Percentiles rank a stretch among this genome's conserved stretches.
These are phyloP conservation scores for Lepidurus apus DNA, from an alignment of 1,140 invertebrate species.

Conservation along the genomic window DNA sequence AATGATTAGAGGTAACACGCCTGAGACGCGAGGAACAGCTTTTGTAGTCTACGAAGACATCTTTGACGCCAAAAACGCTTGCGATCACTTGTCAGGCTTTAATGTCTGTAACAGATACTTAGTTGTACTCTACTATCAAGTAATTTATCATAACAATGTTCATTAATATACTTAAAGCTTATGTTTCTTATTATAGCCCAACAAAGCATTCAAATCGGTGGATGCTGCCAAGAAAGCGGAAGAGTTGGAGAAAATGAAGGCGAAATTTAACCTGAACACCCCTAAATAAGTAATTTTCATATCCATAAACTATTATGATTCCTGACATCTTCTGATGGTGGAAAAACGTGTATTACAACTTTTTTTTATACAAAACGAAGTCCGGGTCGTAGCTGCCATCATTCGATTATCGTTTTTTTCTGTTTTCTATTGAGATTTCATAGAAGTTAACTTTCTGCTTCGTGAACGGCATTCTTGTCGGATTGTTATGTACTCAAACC, in stretches of 20 bases:
- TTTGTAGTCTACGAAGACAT: slow-evolving; percentile 99
- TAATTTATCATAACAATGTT: slow-evolving; percentile 41
- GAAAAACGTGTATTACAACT: slow-evolving; percentile 8
- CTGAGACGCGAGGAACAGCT: slow-evolving; percentile 95
- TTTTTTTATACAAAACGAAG: neutral
- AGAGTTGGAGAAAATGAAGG: slow-evolving; percentile 93
- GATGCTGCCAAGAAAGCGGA: slow-evolving; percentile 96
- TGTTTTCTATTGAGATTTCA: slow-evolving; percentile 70
- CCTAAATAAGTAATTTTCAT: slow-evolving; percentile 39
- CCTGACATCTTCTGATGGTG: neutral
- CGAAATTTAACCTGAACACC: slow-evolving; percentile 74
- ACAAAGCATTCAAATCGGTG: slow-evolving; percentile 91
- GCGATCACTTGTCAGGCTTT: slow-evolving; percentile 97
- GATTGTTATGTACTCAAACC: slow-evolving; percentile 90
- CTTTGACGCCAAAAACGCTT: slow-evolving; percentile 99
- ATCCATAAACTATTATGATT: neutral
- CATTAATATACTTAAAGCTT: slow-evolving; percentile 7
- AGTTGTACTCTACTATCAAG: slow-evolving; percentile 92
- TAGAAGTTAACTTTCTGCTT: slow-evolving; percentile 73
- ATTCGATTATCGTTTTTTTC: neutral
- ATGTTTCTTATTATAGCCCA: slow-evolving; percentile 55
- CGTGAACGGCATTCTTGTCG: slow-evolving; percentile 71
- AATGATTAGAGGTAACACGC: slow-evolving; percentile 82
- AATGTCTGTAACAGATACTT: slow-evolving; percentile 98
- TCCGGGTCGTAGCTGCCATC: neutral